Conservation (phyloP, 2,888 invertebrate species). For the Thysanoteuthis rhombus region DNA sequence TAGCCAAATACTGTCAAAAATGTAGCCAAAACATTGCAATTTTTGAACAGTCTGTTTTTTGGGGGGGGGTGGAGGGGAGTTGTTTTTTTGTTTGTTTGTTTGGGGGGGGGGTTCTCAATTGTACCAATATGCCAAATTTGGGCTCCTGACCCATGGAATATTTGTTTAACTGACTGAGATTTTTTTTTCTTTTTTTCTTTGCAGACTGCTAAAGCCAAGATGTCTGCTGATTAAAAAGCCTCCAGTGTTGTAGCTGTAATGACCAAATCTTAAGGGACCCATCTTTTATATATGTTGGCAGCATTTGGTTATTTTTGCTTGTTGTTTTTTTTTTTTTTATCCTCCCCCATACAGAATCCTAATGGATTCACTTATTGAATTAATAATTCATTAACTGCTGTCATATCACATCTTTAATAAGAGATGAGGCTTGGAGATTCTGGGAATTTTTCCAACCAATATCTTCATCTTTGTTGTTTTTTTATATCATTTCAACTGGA, state of each 20-base stretch:
- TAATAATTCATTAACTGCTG: background rate
- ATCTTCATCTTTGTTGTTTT: background rate
- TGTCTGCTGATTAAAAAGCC: slow-evolving; percentile 42
- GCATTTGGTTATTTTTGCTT: background rate
- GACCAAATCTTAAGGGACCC: background rate
- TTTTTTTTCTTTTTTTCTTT: slow-evolving; percentile 34
- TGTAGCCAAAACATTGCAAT: too few relatives aligned
- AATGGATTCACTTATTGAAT: background rate
- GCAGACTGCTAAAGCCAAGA: slow-evolving; percentile 51
- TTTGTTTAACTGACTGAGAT: too few relatives aligned
- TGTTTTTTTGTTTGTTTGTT: too few relatives aligned
- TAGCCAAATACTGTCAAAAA: too few relatives aligned
- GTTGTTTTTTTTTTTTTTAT: background rate
- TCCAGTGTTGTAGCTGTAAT: background rate
- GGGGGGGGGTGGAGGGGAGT: too few relatives aligned
- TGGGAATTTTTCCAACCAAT: background rate
- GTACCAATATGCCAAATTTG: too few relatives aligned
- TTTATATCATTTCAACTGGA: background rate
- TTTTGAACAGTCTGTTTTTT: too few relatives aligned
- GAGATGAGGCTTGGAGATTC: background rate
- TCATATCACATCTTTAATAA: background rate
- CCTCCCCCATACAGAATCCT: too few relatives aligned
- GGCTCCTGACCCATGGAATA: too few relatives aligned
- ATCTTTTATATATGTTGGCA: background rate
- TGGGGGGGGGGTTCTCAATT: too few relatives aligned